Percentiles rank a stretch among this genome's conserved stretches.
These are phyloP conservation scores for Aleiodes alternator DNA, from an alignment of 2,888 invertebrate species.

Conservation along the genomic window DNA sequence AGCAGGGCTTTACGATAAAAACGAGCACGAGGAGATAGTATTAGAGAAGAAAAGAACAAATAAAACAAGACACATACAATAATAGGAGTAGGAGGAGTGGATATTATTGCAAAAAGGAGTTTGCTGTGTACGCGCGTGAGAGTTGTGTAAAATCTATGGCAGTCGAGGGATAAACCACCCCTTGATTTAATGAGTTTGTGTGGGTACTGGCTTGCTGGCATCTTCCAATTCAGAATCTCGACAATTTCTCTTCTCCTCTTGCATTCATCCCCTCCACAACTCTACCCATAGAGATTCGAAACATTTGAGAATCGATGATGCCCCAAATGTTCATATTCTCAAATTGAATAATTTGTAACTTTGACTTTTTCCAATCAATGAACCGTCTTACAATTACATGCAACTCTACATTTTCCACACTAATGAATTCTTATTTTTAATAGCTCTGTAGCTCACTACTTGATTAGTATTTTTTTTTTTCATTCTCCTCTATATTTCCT, in stretches of 20 bases:
- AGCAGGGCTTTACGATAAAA: neutral
- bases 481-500: neutral
- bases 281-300: neutral
- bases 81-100: no score
- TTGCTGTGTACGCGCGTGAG: no score
- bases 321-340: conserved; percentile 17
- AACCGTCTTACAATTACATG: neutral
- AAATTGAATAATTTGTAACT: neutral
- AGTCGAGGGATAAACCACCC: neutral
- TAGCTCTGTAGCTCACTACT: no score
- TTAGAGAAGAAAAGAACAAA: no score
- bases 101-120: no score
- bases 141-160: neutral
- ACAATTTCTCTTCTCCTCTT: neutral
- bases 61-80: no score
- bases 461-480: neutral
- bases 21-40: no score
- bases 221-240: conserved; percentile 1
- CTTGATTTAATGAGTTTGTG: conserved; percentile 6
- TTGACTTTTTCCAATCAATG: neutral
- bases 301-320: neutral
- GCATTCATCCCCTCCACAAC: conserved; percentile 18
- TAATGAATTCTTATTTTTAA: no score
- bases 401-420: no score
- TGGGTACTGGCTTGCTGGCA: no score